Conservation (phyloP, 2,888 invertebrate species). For the Brenthis ino region DNA sequence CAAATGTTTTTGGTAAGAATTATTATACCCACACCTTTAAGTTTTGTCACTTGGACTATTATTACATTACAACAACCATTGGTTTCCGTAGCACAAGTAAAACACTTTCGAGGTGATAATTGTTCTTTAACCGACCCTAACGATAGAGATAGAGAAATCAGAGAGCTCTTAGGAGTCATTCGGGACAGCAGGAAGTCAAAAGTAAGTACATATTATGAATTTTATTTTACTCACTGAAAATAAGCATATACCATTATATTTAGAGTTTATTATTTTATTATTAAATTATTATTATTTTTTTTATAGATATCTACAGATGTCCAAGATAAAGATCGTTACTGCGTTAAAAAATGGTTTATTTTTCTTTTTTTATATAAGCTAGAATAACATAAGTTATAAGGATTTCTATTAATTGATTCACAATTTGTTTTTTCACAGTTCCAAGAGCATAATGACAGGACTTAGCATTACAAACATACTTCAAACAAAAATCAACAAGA, state of each 20-base stretch:
- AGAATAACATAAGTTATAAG: neutral
- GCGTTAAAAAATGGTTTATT: conserved; percentile 30
- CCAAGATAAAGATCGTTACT: conserved; percentile 10
- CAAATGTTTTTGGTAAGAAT: neutral
- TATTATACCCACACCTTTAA: neutral
- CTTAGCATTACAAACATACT: conserved; percentile 24
- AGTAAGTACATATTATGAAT: conserved; percentile 10
- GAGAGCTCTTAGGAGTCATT: conserved; percentile 58
- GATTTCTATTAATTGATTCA: neutral
- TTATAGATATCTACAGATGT: conserved; percentile 18
- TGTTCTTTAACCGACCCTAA: conserved; percentile 59
- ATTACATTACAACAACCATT: conserved; percentile 28
- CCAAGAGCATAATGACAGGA: conserved; percentile 28
- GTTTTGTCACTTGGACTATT: neutral
- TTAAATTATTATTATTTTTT: conserved; percentile 7
- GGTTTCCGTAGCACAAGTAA: conserved; percentile 50
- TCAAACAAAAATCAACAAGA: conserved; percentile 15
- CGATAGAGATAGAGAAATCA: conserved; percentile 65
- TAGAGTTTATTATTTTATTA: neutral
- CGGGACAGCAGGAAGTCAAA: conserved; percentile 10
- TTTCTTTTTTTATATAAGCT: conserved; percentile 29
- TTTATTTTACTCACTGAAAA: neutral
- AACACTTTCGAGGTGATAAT: conserved; percentile 66
- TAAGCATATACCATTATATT: neutral
- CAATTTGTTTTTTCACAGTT: conserved; percentile 21